Base-by-base conservation (phyloP, 2,797 vertebrate species). In the Hydrocynus forskahlii region DNA sequence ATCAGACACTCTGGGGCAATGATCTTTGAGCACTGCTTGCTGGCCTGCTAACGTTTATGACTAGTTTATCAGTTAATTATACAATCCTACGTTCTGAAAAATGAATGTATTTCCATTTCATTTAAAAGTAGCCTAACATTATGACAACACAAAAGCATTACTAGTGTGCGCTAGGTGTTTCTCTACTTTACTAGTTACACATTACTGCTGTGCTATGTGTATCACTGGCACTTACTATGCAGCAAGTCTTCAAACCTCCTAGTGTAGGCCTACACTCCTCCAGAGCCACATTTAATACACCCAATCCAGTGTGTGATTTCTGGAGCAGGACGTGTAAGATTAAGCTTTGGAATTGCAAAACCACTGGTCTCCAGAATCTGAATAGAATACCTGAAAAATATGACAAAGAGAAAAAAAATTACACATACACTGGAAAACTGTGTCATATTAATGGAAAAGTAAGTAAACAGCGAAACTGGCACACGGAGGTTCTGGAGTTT, bases 11-110 rank as follows among this genome's bases (percentile, higher is more conserved):
- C 35, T 73, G 73, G 88, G 84, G 66, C 86, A 89, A 85, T 84
- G 87, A 64, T 81, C 86, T 80, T 40, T 19, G 9, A 50, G 57
- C 59, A 38, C 55, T 71, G 52, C 68, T 67, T 50, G 13, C 13
- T 57, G 25, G 60, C 79, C 64, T 83, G 86, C 84, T 69, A 89
- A 90, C 87, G 87, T 88, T 89, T 79, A 84, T 50, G 21, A 17
- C 25, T 10, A 25, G 59, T 62, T 57, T 71, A n/a, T 59, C 62
- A 29, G 43, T 62, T 38, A 52, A 54, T 17, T 59, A 35, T 35
- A 59, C 17, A 19, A 10, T 17, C 0, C 9, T 50, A 12, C 23
- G 25, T 16, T 48, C n/a, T 48, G 10, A 1, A 62, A 62, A 62
- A 4, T n/a, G 16, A 64, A 4, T 38, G 17, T 6, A 14, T 40